phyloP scores from a whole-genome alignment of 2,797 vertebrate species.

The Huso huso region DNA sequence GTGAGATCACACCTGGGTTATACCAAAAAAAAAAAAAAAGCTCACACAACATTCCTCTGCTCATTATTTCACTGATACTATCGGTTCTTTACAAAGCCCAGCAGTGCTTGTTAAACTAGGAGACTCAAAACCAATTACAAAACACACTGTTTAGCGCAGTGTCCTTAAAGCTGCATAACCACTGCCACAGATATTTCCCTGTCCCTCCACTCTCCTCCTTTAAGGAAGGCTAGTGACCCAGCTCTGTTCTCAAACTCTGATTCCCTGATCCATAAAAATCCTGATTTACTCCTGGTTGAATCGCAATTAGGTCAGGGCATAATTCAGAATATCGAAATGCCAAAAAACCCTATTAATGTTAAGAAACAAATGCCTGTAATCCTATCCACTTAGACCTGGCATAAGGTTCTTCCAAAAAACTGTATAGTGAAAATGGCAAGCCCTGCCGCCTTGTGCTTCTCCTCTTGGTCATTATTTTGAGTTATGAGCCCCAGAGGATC shows the following conservation, averaged over 20 bases:
- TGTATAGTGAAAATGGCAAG: background rate
- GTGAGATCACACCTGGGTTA: slow-evolving; percentile 85
- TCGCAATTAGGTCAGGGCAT: no score
- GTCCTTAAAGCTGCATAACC: slow-evolving; percentile 11
- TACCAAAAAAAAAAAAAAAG: slow-evolving; percentile 40
- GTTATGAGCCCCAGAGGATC: slow-evolving; percentile 69
- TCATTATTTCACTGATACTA: slow-evolving; percentile 76
- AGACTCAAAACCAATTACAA: slow-evolving; percentile 38
- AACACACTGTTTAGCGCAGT: slow-evolving; percentile 25
- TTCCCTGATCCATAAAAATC: no score
- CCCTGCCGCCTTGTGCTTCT: slow-evolving; percentile 23
- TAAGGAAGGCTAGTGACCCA: no score
- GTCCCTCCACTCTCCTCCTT: background rate
- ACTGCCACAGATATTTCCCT: background rate
- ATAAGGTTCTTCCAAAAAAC: no score
- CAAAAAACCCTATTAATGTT: no score
- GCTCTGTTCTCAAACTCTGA: no score
- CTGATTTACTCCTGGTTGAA: no score
- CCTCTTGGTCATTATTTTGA: slow-evolving; percentile 63
- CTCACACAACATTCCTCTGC: slow-evolving; percentile 54
- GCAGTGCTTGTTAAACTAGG: slow-evolving; percentile 65
- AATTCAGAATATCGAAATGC: no score
- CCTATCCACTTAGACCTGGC: no score
- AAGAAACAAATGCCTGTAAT: no score
- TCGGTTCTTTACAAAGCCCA: slow-evolving; percentile 80